phyloP scores from a whole-genome alignment of 2,888 invertebrate species.

The Polyploca ridens region DNA sequence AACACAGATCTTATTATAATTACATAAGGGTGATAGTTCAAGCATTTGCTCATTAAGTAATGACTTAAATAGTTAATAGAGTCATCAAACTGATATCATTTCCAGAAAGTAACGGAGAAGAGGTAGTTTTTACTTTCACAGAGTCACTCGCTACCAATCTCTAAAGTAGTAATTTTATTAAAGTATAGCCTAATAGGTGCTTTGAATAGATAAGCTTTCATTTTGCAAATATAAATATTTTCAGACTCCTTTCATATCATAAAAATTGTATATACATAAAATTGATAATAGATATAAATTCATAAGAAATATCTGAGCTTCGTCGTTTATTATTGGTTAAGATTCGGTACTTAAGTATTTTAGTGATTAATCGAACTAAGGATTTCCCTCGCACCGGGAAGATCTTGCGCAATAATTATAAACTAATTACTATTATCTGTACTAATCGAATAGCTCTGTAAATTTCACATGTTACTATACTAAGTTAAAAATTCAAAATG shows the following conservation, averaged over 20 bases:
- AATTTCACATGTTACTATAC: conserved; percentile 82
- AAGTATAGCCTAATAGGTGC: conserved; percentile 61
- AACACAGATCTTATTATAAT: background rate
- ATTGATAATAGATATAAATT: conserved; percentile 67
- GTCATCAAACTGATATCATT: background rate
- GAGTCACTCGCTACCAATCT: conserved; percentile 38
- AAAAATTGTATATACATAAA: conserved; percentile 72
- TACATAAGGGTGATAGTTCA: conserved; percentile 34
- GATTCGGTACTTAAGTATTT: conserved; percentile 74
- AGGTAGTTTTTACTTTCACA: conserved; percentile 24
- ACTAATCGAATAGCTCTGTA: conserved; percentile 80
- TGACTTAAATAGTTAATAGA: conserved; percentile 23
- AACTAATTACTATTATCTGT: conserved; percentile 79
- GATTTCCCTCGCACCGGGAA: conserved; percentile 63
- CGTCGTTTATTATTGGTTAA: conserved; percentile 78
- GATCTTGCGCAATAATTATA: conserved; percentile 83
- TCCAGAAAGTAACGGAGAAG: background rate
- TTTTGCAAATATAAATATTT: conserved; percentile 68
- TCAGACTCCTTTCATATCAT: conserved; percentile 79
- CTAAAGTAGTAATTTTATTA: conserved; percentile 43
- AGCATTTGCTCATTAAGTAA: conserved; percentile 43
- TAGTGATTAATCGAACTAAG: conserved; percentile 63
- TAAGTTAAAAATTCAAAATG: conserved; percentile 78
- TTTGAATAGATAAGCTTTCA: conserved; percentile 56
- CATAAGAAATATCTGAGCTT: conserved; percentile 83